Percentiles rank a stretch among this genome's conserved stretches.
Conservation (phyloP, 1,140 invertebrate genomes). For the Drosophila repleta region DNA sequence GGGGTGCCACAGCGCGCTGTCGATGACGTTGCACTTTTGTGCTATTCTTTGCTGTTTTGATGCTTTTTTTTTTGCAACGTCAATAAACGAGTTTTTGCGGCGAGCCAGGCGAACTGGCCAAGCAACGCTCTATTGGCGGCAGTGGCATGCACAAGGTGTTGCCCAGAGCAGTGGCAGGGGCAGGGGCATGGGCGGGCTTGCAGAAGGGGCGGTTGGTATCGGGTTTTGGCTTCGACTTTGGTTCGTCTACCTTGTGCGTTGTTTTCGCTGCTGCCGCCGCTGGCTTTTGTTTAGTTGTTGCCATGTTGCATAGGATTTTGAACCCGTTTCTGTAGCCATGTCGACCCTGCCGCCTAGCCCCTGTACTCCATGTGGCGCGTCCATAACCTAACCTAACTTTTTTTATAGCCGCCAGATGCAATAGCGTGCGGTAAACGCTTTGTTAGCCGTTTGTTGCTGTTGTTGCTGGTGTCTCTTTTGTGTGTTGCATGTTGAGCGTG, state of each 20-base stretch:
- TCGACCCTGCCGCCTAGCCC: conserved; percentile 1
- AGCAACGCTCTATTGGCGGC: conserved; percentile 70
- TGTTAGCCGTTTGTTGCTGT: conserved; percentile 35
- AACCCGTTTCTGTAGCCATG: conserved; percentile 72
- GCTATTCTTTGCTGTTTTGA: conserved; percentile 36
- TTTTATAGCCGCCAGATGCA: conserved; percentile 48
- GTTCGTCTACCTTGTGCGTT: conserved; percentile 67
- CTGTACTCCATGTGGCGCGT: conserved; percentile 63
- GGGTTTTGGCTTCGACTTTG: conserved; percentile 53
- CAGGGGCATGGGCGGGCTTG: neutral
- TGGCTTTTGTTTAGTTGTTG: conserved; percentile 62
- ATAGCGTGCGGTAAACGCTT: conserved; percentile 52
- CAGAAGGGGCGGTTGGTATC: neutral
- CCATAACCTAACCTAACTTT: conserved; percentile 82
- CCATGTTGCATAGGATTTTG: conserved; percentile 83
- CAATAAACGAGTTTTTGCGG: conserved; percentile 35
- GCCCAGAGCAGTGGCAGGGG: too few species aligned
- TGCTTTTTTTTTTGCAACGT: conserved; percentile 39
- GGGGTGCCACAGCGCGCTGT: conserved; percentile 29
- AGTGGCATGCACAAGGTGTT: neutral
- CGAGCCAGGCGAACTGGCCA: conserved; percentile 29
- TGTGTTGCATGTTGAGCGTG: conserved; percentile 38
- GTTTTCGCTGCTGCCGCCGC: conserved; percentile 9
- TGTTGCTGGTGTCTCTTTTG: conserved; percentile 30
- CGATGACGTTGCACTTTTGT: conserved; percentile 75